These are phyloP conservation scores for Phataginus tetradactyla DNA, from an alignment of 2,797 vertebrate species.

Conservation along the genomic window DNA sequence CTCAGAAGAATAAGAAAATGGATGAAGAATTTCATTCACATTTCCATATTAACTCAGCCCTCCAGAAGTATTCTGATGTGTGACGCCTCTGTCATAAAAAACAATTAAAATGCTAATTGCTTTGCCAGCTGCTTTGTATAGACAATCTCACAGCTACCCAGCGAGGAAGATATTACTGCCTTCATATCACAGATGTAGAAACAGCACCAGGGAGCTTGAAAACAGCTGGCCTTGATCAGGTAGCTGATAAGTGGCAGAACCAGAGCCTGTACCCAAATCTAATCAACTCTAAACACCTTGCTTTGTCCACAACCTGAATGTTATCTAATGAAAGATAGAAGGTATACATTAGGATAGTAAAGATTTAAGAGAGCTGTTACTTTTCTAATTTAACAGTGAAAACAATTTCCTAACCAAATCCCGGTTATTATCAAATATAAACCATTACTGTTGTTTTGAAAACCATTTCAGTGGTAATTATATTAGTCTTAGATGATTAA, in stretches of 20 bases:
- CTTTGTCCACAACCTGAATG: neutral
- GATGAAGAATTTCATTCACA: neutral
- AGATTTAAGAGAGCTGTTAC: neutral
- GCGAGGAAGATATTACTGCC: neutral
- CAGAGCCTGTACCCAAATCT: neutral
- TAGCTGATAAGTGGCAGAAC: neutral
- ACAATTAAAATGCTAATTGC: neutral
- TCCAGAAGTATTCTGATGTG: neutral
- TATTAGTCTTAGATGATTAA: conserved; percentile 74
- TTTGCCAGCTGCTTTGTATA: neutral
- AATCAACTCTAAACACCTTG: neutral
- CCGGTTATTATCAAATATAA: neutral
- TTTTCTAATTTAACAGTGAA: neutral
- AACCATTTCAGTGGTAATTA: conserved; percentile 65
- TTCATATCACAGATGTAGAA: neutral
- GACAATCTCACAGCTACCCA: neutral
- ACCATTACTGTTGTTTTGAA: conserved; percentile 66
- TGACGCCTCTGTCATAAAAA: neutral
- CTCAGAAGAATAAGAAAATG: neutral
- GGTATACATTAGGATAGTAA: neutral
- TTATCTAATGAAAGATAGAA: neutral
- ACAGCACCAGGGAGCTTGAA: neutral
- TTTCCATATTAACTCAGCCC: neutral
- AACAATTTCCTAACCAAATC: neutral
- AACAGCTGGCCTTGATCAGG: neutral